Conservation (phyloP, 2,797 vertebrate species). For the Gymnodraco acuticeps region DNA sequence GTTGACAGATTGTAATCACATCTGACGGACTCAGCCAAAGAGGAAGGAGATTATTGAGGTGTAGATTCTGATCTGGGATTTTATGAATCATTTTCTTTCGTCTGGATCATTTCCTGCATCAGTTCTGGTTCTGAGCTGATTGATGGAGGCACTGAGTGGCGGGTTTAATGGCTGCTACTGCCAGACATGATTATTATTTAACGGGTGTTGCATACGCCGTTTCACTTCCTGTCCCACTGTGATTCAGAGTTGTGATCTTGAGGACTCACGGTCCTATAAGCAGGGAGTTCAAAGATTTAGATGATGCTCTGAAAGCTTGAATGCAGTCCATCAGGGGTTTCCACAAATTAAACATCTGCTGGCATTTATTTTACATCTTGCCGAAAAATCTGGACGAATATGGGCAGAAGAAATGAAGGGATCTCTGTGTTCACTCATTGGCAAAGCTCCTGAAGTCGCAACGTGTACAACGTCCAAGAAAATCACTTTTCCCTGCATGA, state of each 20-base stretch:
- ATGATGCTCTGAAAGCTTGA: not conserved
- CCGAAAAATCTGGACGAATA: too few relatives aligned
- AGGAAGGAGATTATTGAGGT: not conserved
- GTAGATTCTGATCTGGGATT: not conserved
- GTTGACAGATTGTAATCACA: conserved; percentile 17
- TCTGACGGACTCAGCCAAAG: not conserved
- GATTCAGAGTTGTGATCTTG: not conserved
- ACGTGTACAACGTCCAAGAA: not conserved
- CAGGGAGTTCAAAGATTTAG: not conserved
- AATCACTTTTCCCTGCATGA: not conserved
- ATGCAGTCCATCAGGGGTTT: not conserved
- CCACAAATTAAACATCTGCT: not conserved
- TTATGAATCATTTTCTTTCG: not conserved
- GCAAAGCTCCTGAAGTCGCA: not conserved
- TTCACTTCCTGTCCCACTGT: conserved; percentile 5
- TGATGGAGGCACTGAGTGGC: conserved; percentile 4
- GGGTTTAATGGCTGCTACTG: conserved; percentile 15
- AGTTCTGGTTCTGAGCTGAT: not conserved
- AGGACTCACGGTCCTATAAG: not conserved
- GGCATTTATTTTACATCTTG: too few relatives aligned
- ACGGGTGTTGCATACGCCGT: not conserved
- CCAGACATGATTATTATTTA: conserved; percentile 2
- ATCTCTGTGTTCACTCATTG: not conserved
- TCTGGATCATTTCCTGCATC: not conserved
- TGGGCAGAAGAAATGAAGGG: not conserved